These are phyloP conservation scores for Falco biarmicus DNA, from an alignment of 2,797 vertebrate species.

Conservation along the genomic window DNA sequence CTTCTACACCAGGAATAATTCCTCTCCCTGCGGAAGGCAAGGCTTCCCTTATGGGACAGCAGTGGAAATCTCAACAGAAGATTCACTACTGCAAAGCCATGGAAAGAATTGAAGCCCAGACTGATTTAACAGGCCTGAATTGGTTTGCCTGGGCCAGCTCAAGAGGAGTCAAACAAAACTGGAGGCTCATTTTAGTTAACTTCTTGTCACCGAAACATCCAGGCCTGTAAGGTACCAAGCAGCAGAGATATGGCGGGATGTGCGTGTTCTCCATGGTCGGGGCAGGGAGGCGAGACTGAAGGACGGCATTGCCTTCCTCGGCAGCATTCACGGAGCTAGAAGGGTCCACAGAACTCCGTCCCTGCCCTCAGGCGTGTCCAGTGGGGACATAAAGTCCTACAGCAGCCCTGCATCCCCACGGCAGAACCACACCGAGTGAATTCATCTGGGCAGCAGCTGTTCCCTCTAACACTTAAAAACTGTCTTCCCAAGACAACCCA, in stretches of 20 bases:
- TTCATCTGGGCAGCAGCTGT: not conserved
- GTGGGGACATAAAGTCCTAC: rapidly evolving
- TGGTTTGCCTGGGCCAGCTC: not conserved
- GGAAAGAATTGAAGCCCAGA: not conserved
- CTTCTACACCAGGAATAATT: not conserved
- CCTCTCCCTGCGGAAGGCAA: not conserved
- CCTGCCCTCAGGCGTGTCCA: not conserved
- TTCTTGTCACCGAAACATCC: not conserved
- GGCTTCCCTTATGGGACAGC: not conserved
- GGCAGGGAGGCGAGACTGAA: not conserved
- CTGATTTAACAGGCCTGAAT: not conserved
- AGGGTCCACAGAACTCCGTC: not conserved
- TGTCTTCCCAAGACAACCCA: not conserved
- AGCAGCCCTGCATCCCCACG: not conserved
- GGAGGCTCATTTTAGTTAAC: not conserved
- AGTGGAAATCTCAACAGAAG: not conserved
- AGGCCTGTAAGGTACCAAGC: not conserved
- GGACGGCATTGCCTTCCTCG: slow-evolving; percentile 7
- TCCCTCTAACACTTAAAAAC: not conserved
- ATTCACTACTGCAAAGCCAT: not conserved
- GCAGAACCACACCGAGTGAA: not conserved
- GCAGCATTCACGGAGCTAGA: not conserved
- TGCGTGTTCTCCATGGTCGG: not conserved
- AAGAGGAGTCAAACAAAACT: not conserved
- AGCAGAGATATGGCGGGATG: not conserved